Evolutionary conservation across 2,888 invertebrate species (phyloP), one percentile per base, ranked within the genome.

Genomic region (Eremobia ochroleuca): DNA sequence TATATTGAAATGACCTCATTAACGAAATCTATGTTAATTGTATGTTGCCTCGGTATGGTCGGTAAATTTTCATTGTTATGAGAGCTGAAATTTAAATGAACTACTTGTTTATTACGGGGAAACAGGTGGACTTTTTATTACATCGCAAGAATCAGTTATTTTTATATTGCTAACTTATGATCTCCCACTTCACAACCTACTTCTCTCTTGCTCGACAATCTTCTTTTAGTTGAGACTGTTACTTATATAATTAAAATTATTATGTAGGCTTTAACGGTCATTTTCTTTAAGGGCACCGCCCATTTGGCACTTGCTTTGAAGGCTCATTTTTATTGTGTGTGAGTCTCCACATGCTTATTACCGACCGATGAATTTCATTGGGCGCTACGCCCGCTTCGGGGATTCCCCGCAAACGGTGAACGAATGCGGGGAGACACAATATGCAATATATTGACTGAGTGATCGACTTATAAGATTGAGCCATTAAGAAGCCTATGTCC

Each of bases 1-100:
- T 76, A 84, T 86, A 76, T 76, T 76, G 61, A 86, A 84, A 79
- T 58, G 68, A 68, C 67, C 86, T 84, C 79, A 83, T 83, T 76
- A 86, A 6, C 37, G 13, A 70, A 82, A 72, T 37, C 21, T 70
- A 67, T 64, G 65, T 58, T 81, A 71, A 73, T 80, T 43, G 34
- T 59, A 55, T 66, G 28, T 68, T 61, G n/a, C 37, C 2, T 43
- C 37, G 4, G 65, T 82, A 81, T 62, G 58, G 65, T 73, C 25
- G 37, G 72, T 34, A 34, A 64, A 82, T 64, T 62, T 67, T 43
- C 37, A 71, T 52, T 59, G 31, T 46, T 59, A 71, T 40, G 55
- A 43, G 1, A 31, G 28, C 21, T 69, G 21, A 59, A 66, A 70
- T 66, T 59, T 49, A 31, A 58, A 58, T 40, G 2, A 25, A 9